phyloP scores from a whole-genome alignment of 2,888 invertebrate genomes.

The Cephus spinipes region DNA sequence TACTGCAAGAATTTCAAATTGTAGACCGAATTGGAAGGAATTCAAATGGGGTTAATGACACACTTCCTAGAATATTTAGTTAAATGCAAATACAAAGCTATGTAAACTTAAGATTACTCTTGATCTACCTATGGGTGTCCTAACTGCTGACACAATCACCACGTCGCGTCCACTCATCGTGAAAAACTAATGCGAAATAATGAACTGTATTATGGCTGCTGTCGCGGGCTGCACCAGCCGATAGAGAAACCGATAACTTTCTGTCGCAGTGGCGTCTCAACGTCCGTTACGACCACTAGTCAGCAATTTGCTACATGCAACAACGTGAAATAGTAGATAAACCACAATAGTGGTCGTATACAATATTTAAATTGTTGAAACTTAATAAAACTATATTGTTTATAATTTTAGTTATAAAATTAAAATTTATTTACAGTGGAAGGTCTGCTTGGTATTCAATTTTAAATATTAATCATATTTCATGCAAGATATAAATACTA shows the following conservation, averaged over 20 bases:
- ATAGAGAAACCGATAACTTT: slow-evolving; percentile 14
- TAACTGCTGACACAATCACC: slow-evolving; percentile 81
- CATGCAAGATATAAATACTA: neutral
- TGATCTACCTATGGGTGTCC: slow-evolving; percentile 86
- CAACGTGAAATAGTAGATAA: neutral
- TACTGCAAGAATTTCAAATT: neutral
- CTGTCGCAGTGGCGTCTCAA: neutral
- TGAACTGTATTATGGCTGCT: slow-evolving; percentile 37
- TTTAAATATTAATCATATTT: neutral
- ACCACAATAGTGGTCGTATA: neutral
- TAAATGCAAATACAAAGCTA: neutral
- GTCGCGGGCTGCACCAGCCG: slow-evolving; percentile 30
- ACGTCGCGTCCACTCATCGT: slow-evolving; percentile 68
- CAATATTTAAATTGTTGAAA: neutral
- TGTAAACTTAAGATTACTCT: slow-evolving; percentile 11
- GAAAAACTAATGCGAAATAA: neutral
- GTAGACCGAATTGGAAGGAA: slow-evolving; percentile 6
- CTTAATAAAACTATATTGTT: neutral
- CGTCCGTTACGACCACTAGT: neutral
- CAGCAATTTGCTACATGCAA: neutral
- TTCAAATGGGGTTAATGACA: slow-evolving; percentile 32
- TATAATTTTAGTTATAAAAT: neutral
- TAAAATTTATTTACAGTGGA: neutral
- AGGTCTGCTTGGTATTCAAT: neutral
- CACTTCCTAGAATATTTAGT: slow-evolving; percentile 6